Evolutionary conservation across 2,113 vertebrate genomes (phyloP).

Genomic region (Embiotoca jacksoni): DNA sequence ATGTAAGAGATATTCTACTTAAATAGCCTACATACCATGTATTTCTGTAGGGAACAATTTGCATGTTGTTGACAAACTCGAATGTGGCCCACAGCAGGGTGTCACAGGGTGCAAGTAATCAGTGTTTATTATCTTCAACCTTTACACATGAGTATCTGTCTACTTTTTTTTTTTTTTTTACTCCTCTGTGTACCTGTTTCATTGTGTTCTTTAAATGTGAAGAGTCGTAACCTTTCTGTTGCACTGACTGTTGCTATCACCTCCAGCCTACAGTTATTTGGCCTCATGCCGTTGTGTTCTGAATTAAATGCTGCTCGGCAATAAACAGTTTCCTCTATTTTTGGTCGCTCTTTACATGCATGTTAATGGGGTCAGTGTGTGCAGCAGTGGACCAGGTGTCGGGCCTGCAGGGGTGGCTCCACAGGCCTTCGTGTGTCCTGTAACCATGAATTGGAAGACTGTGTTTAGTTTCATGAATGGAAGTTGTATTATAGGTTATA

Average conservation of each 20-base stretch:
- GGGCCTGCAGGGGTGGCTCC: background rate
- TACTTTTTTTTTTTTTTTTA: slow-evolving; percentile 60
- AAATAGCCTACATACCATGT: slow-evolving; percentile 23
- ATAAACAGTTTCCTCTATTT: slow-evolving; percentile 63
- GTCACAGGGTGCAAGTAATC: slow-evolving; percentile 66
- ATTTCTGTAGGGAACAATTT: slow-evolving; percentile 43
- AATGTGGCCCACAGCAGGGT: slow-evolving; percentile 76
- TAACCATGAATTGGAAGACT: background rate
- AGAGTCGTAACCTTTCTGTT: slow-evolving; percentile 50
- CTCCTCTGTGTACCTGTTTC: slow-evolving; percentile 59
- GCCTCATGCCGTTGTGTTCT: slow-evolving; percentile 55
- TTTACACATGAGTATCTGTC: slow-evolving; percentile 67
- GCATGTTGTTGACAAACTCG: slow-evolving; percentile 81
- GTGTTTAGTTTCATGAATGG: background rate
- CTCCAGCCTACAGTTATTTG: slow-evolving; percentile 44
- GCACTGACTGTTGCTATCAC: slow-evolving; percentile 64
- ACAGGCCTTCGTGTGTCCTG: background rate
- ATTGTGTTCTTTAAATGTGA: slow-evolving; percentile 64
- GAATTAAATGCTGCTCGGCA: slow-evolving; percentile 69
- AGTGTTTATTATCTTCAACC: slow-evolving; percentile 59
- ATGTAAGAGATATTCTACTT: slow-evolving; percentile 26
- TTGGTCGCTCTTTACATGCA: slow-evolving; percentile 13
- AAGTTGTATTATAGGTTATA: background rate
- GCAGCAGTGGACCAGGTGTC: background rate
- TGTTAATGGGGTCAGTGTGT: background rate